Conservation (phyloP, 2,888 invertebrate genomes). For the Microplitis deprimator region DNA sequence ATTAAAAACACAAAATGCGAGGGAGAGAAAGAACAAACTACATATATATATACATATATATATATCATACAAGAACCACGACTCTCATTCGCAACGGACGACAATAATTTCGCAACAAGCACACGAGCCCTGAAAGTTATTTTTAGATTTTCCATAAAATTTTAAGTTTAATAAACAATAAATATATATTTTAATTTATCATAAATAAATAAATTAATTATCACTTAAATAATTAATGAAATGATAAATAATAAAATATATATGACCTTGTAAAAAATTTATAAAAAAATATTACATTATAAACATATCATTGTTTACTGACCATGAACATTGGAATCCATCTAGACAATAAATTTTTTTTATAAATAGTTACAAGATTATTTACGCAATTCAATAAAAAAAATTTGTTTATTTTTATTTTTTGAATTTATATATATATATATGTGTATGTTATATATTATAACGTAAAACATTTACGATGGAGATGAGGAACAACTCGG, state of each 20-base stretch:
- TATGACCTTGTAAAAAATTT: background rate
- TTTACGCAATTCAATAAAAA: background rate
- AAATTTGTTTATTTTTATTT: background rate
- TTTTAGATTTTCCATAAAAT: slow-evolving; percentile 42
- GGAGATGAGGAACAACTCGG: slow-evolving; percentile 35
- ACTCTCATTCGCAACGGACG: slow-evolving; percentile 16
- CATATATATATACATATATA: background rate
- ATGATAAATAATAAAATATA: background rate
- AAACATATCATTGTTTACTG: background rate
- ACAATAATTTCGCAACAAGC: slow-evolving; percentile 36
- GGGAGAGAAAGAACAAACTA: background rate
- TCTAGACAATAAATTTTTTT: background rate
- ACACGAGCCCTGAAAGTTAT: slow-evolving; percentile 19
- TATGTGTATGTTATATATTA: background rate
- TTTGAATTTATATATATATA: background rate
- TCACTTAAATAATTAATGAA: background rate
- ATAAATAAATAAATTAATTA: background rate
- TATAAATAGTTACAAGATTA: background rate
- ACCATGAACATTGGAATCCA: slow-evolving; percentile 26
- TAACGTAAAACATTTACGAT: background rate
- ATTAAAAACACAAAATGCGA: slow-evolving; percentile 5
- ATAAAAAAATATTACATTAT: background rate
- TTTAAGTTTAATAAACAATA: background rate
- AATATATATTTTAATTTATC: background rate
- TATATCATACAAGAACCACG: background rate